Evolutionary conservation across 2,888 invertebrate genomes (phyloP).

Genomic region (Erpobdella octoculata): DNA sequence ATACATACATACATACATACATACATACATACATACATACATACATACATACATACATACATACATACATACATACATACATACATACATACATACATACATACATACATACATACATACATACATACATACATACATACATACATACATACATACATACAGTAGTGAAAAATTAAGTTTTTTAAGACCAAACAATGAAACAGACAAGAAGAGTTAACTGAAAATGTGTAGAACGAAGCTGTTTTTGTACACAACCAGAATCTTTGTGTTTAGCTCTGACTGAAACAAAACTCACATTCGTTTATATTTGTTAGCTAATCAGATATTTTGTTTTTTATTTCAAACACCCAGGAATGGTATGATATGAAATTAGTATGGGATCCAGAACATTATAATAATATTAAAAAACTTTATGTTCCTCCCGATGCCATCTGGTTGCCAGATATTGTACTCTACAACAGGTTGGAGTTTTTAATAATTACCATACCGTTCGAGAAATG

Average conservation of each 20-base stretch:
- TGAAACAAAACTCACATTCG: no score
- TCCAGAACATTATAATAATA: slow-evolving; percentile 82
- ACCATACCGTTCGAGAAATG: no score
- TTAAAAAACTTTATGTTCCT: slow-evolving; percentile 83
- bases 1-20: no score
- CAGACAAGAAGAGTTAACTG: no score
- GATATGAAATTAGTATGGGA: slow-evolving; percentile 94
- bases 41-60: no score
- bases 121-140: no score
- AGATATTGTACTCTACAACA: slow-evolving; percentile 92
- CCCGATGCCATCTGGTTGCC: slow-evolving; percentile 93
- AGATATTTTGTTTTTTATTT: background rate
- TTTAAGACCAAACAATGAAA: background rate
- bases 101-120: no score
- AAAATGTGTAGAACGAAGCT: background rate
- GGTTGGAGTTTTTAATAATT: slow-evolving; percentile 49
- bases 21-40: no score
- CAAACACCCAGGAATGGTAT: slow-evolving; percentile 41
- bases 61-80: no score
- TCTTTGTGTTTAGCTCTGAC: slow-evolving; percentile 81
- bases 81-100: no score
- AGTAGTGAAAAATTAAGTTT: no score
- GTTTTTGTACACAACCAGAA: slow-evolving; percentile 77
- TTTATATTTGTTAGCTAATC: background rate
- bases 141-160: no score